Evolutionary conservation across 2,113 vertebrate species (phyloP).

Genomic region (Carlito syrichta): DNA sequence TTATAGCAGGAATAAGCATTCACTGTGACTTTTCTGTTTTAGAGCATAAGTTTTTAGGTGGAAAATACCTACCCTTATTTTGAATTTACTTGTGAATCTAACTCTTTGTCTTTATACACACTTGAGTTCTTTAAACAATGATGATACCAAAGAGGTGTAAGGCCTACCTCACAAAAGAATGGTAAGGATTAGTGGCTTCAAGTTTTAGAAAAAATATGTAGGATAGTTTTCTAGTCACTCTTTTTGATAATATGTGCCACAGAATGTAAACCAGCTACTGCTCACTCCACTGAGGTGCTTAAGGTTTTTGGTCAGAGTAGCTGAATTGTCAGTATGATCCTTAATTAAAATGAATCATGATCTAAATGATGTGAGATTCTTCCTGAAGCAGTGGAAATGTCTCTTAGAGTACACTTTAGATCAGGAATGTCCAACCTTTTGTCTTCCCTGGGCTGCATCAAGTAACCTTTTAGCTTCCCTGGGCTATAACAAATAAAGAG

Average conservation of each 20-base stretch:
- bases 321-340: constrained; percentile 15
- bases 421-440: no score
- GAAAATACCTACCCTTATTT: background rate
- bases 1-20: background rate
- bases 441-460: no score
- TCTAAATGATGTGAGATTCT: background rate
- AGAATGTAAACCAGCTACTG: background rate
- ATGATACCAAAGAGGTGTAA: background rate
- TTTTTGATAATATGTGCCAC: constrained; percentile 6
- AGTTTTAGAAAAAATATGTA: background rate
- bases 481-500: no score
- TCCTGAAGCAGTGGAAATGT: background rate
- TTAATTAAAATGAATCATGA: constrained; percentile 34
- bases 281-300: background rate
- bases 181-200: background rate
- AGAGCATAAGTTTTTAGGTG: background rate
- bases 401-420: background rate
- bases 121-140: background rate
- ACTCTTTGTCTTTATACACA: background rate
- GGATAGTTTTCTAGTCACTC: background rate
- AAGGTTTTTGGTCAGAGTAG: background rate
- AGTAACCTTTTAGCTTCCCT: no score
- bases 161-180: background rate
- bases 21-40: background rate
- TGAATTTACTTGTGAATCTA: constrained; percentile 12